Percentiles rank a stretch among this genome's conserved stretches.
These are phyloP conservation scores for Nomada ferruginata DNA, from an alignment of 2,888 invertebrate species.

Conservation along the genomic window DNA sequence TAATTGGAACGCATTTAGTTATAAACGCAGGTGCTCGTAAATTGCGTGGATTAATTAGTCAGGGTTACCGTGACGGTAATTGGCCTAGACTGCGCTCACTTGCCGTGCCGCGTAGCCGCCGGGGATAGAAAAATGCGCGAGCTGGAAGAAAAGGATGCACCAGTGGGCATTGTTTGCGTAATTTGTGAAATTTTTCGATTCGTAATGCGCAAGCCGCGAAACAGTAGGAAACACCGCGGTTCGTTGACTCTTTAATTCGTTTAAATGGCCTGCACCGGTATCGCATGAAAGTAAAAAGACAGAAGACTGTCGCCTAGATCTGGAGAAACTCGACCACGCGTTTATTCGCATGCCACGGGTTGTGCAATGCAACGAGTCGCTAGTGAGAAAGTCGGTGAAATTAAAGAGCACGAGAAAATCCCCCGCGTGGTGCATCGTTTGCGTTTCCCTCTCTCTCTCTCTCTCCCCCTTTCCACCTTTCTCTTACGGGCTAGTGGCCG, in stretches of 20 bases:
- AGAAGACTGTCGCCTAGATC: constrained; percentile 17
- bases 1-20: constrained; percentile 54
- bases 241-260: constrained; percentile 6
- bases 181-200: background rate
- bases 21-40: constrained; percentile 48
- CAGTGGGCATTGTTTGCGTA: background rate
- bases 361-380: constrained; percentile 23
- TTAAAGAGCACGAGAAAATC: constrained; percentile 31
- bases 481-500: background rate
- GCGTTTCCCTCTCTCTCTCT: constrained; percentile 36
- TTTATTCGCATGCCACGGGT: background rate
- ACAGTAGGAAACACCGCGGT: background rate
- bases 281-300: constrained; percentile 30
- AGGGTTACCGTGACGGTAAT: constrained; percentile 47
- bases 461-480: background rate
- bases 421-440: background rate
- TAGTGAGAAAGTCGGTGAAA: constrained; percentile 36
- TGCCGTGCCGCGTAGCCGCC: constrained; percentile 3
- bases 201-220: constrained; percentile 1
- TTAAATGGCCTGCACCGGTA: background rate
- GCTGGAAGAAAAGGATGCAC: background rate
- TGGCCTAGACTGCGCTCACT: constrained; percentile 31
- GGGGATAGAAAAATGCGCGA: no score
- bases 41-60: constrained; percentile 43
- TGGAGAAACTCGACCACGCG: constrained; percentile 22